These are phyloP conservation scores for Parotocinclus haroldoi DNA, from an alignment of 2,797 vertebrate species.

Conservation along the genomic window DNA sequence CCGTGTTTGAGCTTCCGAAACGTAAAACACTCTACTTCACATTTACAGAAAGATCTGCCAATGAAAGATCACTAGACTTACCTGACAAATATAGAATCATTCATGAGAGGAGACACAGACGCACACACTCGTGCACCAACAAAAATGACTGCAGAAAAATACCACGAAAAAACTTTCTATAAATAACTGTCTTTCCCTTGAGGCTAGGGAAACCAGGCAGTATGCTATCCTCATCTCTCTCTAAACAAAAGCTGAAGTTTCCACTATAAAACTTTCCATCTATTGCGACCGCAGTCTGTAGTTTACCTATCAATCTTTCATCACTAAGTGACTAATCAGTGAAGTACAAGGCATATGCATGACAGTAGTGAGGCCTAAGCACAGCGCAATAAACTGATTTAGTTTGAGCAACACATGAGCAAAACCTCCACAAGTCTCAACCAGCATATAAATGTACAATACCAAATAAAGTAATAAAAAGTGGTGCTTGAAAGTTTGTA, in stretches of 20 bases:
- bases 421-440: no score
- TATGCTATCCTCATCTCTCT: conserved; percentile 29
- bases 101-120: not conserved
- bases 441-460: no score
- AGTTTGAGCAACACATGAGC: no score
- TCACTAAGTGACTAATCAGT: conserved; percentile 20
- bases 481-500: no score
- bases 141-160: not conserved
- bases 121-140: not conserved
- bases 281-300: not conserved
- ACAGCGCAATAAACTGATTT: no score
- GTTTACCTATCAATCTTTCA: not conserved
- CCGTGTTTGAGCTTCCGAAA: not conserved
- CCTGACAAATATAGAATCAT: not conserved
- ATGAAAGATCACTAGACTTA: not conserved
- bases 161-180: not conserved
- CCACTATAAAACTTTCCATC: not conserved
- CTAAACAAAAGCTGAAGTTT: conserved; percentile 25
- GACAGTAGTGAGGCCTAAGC: no score
- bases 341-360: conserved; percentile 3
- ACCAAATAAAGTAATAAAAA: no score
- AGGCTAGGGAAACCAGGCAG: conserved; percentile 25
- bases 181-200: conserved; percentile 37
- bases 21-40: not conserved
- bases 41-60: not conserved